These are phyloP conservation scores for Hyphantria cunea DNA, from an alignment of 1,140 invertebrate genomes.

Conservation along the genomic window DNA sequence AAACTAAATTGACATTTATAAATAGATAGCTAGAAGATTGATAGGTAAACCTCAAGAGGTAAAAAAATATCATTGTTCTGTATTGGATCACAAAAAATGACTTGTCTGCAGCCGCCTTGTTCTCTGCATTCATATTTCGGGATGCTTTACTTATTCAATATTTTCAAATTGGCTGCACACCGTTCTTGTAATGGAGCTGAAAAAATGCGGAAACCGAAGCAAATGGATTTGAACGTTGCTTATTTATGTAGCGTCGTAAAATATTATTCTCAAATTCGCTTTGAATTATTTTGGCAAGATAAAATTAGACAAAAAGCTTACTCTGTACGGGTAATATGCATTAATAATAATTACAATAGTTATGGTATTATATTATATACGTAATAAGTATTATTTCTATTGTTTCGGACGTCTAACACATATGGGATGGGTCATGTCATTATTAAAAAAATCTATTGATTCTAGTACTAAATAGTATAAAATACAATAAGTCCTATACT, in stretches of 20 bases:
- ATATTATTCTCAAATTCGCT: constrained; percentile 27
- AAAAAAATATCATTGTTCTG: not conserved
- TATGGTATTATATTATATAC: too few relatives aligned
- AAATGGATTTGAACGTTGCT: constrained; percentile 68
- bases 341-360: too few relatives aligned
- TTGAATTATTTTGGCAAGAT: constrained; percentile 12
- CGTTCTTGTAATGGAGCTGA: constrained; percentile 62
- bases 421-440: too few relatives aligned
- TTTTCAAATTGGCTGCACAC: constrained; percentile 71
- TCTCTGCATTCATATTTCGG: constrained; percentile 61
- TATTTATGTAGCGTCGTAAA: constrained; percentile 59
- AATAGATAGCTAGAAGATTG: too few relatives aligned
- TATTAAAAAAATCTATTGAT: too few relatives aligned
- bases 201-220: constrained; percentile 58
- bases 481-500: too few relatives aligned
- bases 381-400: too few relatives aligned
- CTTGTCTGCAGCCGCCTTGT: constrained; percentile 34
- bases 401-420: too few relatives aligned
- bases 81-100: not conserved
- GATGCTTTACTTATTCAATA: constrained; percentile 74
- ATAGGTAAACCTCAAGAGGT: too few relatives aligned
- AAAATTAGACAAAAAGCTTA: not conserved
- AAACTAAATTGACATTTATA: too few relatives aligned
- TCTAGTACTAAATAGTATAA: too few relatives aligned
- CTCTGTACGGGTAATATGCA: too few relatives aligned